Evolutionary conservation across 1,140 invertebrate species (phyloP).

Genomic region (Diorhabda carinulata): DNA sequence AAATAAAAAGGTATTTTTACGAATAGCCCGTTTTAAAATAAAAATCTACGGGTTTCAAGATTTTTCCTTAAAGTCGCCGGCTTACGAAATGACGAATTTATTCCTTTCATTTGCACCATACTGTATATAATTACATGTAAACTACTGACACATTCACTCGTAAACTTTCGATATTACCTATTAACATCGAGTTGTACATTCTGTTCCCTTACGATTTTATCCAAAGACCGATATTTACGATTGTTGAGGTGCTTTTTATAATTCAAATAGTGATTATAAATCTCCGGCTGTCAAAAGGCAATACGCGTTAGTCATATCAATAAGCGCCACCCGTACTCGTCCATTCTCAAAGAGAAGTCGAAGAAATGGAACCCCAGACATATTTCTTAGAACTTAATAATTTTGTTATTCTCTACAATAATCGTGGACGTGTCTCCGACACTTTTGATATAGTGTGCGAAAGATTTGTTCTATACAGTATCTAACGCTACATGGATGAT

Average conservation of each 20-base stretch:
- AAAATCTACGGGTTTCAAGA: too few relatives aligned
- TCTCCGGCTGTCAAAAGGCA: constrained; percentile 13
- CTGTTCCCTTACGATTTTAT: neutral
- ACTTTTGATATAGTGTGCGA: constrained; percentile 17
- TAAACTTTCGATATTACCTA: neutral
- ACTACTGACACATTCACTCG: neutral
- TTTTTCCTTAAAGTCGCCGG: too few relatives aligned
- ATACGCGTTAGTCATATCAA: constrained; percentile 15
- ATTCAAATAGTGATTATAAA: constrained; percentile 23
- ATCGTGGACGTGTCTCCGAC: constrained; percentile 17
- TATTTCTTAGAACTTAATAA: constrained; percentile 21
- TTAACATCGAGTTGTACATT: neutral
- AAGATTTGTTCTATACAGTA: neutral
- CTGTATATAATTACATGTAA: too few relatives aligned
- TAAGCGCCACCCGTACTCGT: constrained; percentile 18
- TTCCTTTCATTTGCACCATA: too few relatives aligned
- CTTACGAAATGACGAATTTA: too few relatives aligned
- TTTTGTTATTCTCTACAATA: constrained; percentile 21
- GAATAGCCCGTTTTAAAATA: too few relatives aligned
- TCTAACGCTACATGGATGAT: too few relatives aligned
- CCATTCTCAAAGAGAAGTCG: neutral
- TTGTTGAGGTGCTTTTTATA: constrained; percentile 13
- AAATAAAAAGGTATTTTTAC: too few relatives aligned
- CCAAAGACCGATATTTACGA: constrained; percentile 12
- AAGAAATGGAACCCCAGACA: constrained; percentile 11